phyloP scores from a whole-genome alignment of 2,797 vertebrate species.

The Acanthurus leucopareius region DNA sequence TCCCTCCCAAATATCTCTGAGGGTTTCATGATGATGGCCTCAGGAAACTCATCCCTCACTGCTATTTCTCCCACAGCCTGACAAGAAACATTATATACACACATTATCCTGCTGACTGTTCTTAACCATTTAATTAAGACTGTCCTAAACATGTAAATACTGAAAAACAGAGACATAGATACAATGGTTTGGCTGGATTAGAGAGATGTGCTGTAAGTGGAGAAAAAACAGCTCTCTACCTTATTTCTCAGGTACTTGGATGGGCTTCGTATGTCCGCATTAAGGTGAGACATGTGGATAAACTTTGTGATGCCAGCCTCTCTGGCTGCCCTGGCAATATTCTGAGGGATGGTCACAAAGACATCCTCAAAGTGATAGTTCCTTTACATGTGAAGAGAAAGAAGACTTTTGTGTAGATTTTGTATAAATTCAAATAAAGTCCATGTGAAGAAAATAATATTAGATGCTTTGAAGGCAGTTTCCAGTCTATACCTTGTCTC shows the following conservation, averaged over 20 bases:
- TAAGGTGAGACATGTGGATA: slow-evolving; percentile 95
- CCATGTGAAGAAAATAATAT: no score
- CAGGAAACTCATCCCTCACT: slow-evolving; percentile 93
- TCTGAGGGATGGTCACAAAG: slow-evolving; percentile 90
- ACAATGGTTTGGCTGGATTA: no score
- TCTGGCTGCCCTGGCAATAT: slow-evolving; percentile 88
- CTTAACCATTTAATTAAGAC: background rate
- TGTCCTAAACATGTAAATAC: background rate
- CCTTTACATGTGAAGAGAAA: slow-evolving; percentile 76
- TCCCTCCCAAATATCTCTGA: slow-evolving; percentile 96
- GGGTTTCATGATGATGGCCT: slow-evolving; percentile 94
- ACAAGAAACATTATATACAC: slow-evolving; percentile 6
- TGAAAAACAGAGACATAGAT: background rate
- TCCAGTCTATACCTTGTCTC: slow-evolving; percentile 89
- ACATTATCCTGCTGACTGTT: background rate
- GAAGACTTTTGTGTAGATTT: background rate
- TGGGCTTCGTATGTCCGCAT: slow-evolving; percentile 92
- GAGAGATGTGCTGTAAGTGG: background rate
- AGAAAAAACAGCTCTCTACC: slow-evolving; percentile 73
- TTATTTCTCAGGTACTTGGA: slow-evolving; percentile 96
- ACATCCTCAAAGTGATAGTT: slow-evolving; percentile 93
- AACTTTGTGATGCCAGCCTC: slow-evolving; percentile 92
- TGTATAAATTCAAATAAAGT: background rate
- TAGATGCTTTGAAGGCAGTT: no score
- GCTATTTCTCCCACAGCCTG: slow-evolving; percentile 93